Evolutionary conservation across 2,113 vertebrate genomes (phyloP), one percentile per base, ranked within the genome.

Genomic region (Tetrax tetrax): DNA sequence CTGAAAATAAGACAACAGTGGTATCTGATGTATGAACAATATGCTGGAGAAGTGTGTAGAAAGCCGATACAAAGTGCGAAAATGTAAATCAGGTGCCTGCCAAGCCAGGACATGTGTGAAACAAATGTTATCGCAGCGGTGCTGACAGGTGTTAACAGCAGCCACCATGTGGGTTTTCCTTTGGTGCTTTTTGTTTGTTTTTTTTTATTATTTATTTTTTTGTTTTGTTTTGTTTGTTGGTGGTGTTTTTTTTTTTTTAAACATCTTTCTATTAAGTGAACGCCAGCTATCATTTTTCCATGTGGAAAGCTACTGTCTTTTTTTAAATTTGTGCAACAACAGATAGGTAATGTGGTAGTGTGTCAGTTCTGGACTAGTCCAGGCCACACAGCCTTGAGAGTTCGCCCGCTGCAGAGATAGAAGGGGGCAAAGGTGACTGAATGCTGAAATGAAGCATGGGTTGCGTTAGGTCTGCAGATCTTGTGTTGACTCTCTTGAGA

Each of bases 61-160:
- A 93, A 93, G 72, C 79, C 1, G 17, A 54, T 87, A 93, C 66
- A 66, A 88, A 87, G 91, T 97, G 91, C 94, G 93, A 97, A 96
- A 93, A 87, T 90, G 60, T 95, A 86, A 71, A 95, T 96, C 81
- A 91, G 86, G 87, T 96, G 83, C 41, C 63, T 94, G 93, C 87
- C 78, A 85, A 91, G 71, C 43, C 71, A 75, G 95, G 60, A 94
- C 89, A 93, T 31, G 50, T 95, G 93, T 75, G 68, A 81, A 96
- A 66, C 95, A 97, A 91, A 87, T 93, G 89, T 86, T 89, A 87
- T 43, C 2, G 1, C 50, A 38, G 83, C 31, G 82, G 84, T 90
- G 91, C 87, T 97, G 92, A 91, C 78, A 95, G 95, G 93, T 91
- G 85, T 83, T 53, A 77, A 78, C 57, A 83, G 90, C 87, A 87